These are phyloP conservation scores for Syritta pipiens DNA, from an alignment of 2,888 invertebrate species.

Conservation along the genomic window DNA sequence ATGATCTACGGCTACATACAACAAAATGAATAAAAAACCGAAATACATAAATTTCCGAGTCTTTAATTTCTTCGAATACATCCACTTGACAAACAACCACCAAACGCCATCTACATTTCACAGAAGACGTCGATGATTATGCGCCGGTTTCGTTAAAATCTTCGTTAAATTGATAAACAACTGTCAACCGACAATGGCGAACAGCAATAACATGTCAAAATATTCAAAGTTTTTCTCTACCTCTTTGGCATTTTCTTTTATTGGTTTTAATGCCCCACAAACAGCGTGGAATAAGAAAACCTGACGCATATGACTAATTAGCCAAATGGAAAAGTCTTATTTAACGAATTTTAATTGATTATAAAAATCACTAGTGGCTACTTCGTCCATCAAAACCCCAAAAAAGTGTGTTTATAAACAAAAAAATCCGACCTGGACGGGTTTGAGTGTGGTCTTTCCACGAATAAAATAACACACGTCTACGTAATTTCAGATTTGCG, in stretches of 20 bases:
- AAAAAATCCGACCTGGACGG: not conserved
- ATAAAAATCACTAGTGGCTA: not conserved
- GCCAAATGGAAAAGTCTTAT: conserved; percentile 44
- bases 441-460: not conserved
- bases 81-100: not conserved
- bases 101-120: conserved; percentile 21
- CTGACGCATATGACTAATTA: conserved; percentile 41
- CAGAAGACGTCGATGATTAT: not conserved
- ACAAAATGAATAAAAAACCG: too few species aligned
- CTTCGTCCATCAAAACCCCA: not conserved
- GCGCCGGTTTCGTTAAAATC: conserved; percentile 47
- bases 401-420: conserved; percentile 43
- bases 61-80: not conserved
- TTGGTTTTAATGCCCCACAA: conserved; percentile 50
- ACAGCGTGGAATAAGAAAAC: conserved; percentile 54
- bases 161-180: conserved; percentile 48
- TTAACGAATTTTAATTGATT: not conserved
- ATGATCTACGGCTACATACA: too few species aligned
- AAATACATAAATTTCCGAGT: not conserved
- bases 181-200: conserved; percentile 46
- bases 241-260: conserved; percentile 59
- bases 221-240: conserved; percentile 56
- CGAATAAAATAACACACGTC: not conserved
- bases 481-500: conserved; percentile 39
- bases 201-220: conserved; percentile 62